Evolutionary conservation across 37 sponge, comb jelly and placozoan species (phyloP), one percentile per base, ranked within the genome.

Genomic region (Haliclona indistincta): DNA sequence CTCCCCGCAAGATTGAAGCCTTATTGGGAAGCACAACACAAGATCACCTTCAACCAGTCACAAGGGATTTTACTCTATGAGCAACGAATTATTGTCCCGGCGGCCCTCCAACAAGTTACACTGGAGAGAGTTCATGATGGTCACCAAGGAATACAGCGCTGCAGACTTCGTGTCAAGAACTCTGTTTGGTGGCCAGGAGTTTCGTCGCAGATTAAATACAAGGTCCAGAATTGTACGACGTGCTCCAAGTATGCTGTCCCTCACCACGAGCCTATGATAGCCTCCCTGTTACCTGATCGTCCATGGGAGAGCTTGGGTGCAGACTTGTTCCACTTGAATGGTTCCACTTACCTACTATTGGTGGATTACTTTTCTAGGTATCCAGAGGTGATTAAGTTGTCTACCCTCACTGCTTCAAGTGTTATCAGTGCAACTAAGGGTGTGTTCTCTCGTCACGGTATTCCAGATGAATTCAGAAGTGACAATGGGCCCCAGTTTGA

Each of bases 111-210:
- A 33, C 38, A 36, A 38, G 76, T 61, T 11, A 75, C 43, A 25
- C 63, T 61, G 3, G 32, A 25, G 22, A 86, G 74, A 62, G 68
- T 86, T 7, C 79, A 85, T 43, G 29, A 20, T 43, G 84, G 84
- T 13, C 76, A 83, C 44, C 84, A 83, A 35, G 84, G 84, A 6
- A 75, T 75, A 2, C 62, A 75, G 68, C 36, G 76, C 30, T 83
- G 71, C 38, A 34, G 70, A 34, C 76, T 66, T 28, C 19, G 62
- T 43, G 67, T 68, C 22, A 61, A 20, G 2, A n/a, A 61, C 40
- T 41, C 85, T 51, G 78, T 84, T n/a, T 84, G 77, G 78, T 84
- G 85, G 85, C 85, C 76, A 61, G 72, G 78, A 15, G 30, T 84
- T 11, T 68, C 71, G 22, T 20, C 38, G 1, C 26, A 76, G 38